Base-by-base conservation (phyloP, 2,888 invertebrate species). In the Gandaritis pyraliata region DNA sequence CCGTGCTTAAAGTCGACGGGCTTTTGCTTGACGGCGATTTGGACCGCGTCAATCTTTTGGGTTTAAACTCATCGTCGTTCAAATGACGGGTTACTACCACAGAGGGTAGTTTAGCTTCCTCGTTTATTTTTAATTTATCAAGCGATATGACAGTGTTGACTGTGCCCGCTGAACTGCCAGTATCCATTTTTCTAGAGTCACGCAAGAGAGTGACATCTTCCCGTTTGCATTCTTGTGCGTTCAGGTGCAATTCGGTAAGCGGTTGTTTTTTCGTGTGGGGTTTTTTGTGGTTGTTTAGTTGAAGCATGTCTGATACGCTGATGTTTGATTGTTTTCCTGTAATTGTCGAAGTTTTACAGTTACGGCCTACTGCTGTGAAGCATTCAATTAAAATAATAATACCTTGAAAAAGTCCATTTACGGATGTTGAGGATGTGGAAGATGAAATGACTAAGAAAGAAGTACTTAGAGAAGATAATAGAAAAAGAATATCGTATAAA, bases 1-100 rank as follows among this genome's bases (percentile, higher is more conserved):
- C 87, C 0, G 90, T 91, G 60, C 86, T 89, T 16, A 87, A 66
- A 13, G 90, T 89, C 0, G 89, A 86, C 2, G 80, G 86, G 64
- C 85, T 91, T 70, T 83, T 89, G 59, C 80, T 87, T 0, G 87
- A 87, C 0, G 89, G 86, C 0, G 90, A 88, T 47, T 86, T 88
- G 0, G 88, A 90, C 18, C 81, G 78, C 0, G 73, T 72, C 6
- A 71, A 73, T 47, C 71, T 69, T 59, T 73, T 81, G 30, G 73
- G 64, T 30, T 70, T 71, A 0, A 41, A 48, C 13, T 59, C 64
- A 45, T 71, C 73, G 3, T 70, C 69, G 43, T 61, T 69, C 0
- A 74, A 70, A 23, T 75, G 68, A 10, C 73, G 72, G 0, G 83
- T 83, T 0, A 87, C 72, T 7, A 83, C 49, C 0, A 87, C 72